Base-by-base conservation (phyloP, 2,113 vertebrate species). In the Nerophis lumbriciformis region DNA sequence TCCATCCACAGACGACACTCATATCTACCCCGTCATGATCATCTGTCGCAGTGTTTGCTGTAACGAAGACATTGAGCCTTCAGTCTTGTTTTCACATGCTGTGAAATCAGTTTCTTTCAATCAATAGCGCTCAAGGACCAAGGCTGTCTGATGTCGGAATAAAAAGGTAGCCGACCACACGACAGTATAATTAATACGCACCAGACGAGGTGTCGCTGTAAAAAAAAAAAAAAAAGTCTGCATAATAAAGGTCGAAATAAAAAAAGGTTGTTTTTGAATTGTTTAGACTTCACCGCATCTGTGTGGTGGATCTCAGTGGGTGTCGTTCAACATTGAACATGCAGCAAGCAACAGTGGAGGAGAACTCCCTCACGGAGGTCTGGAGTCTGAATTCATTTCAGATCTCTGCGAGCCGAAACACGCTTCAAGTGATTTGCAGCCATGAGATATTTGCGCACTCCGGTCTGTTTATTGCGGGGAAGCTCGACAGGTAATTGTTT, bases 91-190 rank as follows among this genome's bases (percentile, higher is more conserved):
- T 67, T 74, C 54, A 50, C 16, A 3, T 42, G 63, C 68, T 76
- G 64, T 71, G 59, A 79, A 84, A 73, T 69, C 28, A 80, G 60
- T 11, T 45, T 45, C 42, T 12, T 45, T 45, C 42, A 45, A 45
- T 77, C 66, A 78, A 73, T 59, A 54, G 59, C 59, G 42, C 63
- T 68, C 75, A 85, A 86, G 84, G 86, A 80, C 81, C 44, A 2
- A 39, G 73, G 74, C 79, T 78, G 66, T 48, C 53, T 56, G 53
- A 56, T 56, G 51, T 53, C 68, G 78, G 71, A 82, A 75, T 71
- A 74, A 72, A 82, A 75, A 76, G 54, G 70, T 15, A 61, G 71
- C 67, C 65, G 67, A 65, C 62, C 63, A 35, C 65, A 61, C 58
- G 55, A 54, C 47, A 54, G n/a, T 48, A 71, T 66, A 69, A 59